Evolutionary conservation across 2,113 vertebrate species (phyloP).

Genomic region (Hiodon tergisus): DNA sequence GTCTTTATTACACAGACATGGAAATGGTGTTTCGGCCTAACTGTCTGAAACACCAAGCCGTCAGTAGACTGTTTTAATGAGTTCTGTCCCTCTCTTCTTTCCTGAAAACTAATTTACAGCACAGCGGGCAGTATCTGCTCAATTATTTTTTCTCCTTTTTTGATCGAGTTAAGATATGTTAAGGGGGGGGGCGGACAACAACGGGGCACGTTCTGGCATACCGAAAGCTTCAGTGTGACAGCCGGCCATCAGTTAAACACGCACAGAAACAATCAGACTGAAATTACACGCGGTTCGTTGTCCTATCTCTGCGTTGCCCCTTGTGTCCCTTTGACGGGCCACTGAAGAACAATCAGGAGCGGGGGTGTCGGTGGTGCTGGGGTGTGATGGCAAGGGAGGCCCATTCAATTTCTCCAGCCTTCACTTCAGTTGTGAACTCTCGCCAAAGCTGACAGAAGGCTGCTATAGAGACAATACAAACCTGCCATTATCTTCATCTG

Average conservation of each 20-base stretch:
- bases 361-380: neutral
- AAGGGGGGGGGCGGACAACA: neutral
- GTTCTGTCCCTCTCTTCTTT: neutral
- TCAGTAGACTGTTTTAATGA: neutral
- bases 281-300: neutral
- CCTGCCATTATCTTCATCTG: neutral
- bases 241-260: neutral
- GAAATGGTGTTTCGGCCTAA: neutral
- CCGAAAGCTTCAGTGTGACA: neutral
- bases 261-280: neutral
- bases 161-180: neutral
- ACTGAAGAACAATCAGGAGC: neutral
- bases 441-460: constrained; percentile 8
- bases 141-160: too few relatives aligned
- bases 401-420: neutral
- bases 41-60: neutral
- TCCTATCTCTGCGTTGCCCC: neutral
- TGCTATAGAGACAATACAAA: neutral
- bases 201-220: neutral
- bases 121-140: neutral
- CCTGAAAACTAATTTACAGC: neutral
- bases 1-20: too few relatives aligned
- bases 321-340: neutral
- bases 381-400: neutral
- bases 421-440: constrained; percentile 14